Conservation (phyloP, 2,797 vertebrate genomes). For the Chromobotia macracanthus region DNA sequence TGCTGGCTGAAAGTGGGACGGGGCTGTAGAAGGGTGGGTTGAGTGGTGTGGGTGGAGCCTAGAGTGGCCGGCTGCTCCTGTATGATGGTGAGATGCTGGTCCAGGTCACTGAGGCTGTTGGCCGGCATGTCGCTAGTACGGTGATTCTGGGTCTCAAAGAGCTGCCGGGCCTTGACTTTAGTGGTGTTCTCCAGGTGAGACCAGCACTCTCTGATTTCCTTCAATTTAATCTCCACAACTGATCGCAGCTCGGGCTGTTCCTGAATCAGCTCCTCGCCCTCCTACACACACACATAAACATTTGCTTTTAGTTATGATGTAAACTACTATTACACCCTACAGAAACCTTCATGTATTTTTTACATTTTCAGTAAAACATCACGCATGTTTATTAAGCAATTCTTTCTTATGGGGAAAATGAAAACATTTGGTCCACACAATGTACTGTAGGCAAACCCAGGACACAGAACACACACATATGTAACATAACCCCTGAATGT, state of each 20-base stretch:
- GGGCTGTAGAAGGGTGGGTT: conserved; percentile 85
- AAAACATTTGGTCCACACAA: not conserved
- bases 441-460: not conserved
- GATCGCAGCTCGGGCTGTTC: conserved; percentile 86
- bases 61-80: conserved; percentile 74
- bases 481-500: not conserved
- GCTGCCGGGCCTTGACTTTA: conserved; percentile 87
- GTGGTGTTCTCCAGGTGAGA: conserved; percentile 88
- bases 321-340: too few relatives aligned
- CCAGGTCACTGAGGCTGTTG: conserved; percentile 85
- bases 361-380: not conserved
- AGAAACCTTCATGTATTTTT: not conserved
- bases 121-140: conserved; percentile 78
- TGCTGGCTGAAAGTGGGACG: conserved; percentile 82
- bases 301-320: not conserved
- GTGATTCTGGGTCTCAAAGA: conserved; percentile 89
- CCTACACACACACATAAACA: conserved; percentile 70
- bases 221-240: conserved; percentile 82
- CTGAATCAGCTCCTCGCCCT: conserved; percentile 85
- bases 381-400: not conserved
- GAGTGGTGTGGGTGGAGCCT: conserved; percentile 75
- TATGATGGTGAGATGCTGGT: conserved; percentile 85
- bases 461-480: not conserved
- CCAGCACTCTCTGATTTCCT: conserved; percentile 85
- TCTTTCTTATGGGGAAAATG: not conserved